Base-by-base conservation (phyloP, 2,797 vertebrate species). In the Numenius phaeopus region DNA sequence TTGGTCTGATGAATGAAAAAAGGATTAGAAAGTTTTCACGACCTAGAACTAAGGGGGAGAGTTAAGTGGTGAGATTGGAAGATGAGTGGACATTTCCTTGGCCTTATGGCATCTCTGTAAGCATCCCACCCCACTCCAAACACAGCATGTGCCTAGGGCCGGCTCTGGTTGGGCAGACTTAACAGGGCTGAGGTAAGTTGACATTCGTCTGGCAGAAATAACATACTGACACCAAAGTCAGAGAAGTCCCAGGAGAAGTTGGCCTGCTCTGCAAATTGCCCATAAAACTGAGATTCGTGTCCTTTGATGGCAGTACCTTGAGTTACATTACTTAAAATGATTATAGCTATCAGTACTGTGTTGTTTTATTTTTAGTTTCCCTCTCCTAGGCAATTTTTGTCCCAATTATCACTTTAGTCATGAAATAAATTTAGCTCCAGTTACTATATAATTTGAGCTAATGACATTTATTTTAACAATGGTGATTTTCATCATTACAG, bases 391-490 rank as follows among this genome's bases (percentile, higher is more conserved):
- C 67, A 95, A 69, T 95, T 96, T 95, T 96, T 49, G 83, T 87
- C 75, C 77, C 88, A 95, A 75, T 96, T 96, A 94, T 94, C 93
- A 62, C 58, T 94, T 91, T 89, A 93, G 83, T 92, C 15, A 83
- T 80, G 83, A 80, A 96, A 90, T 96, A 90, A 95, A 96, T 96
- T 94, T 96, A 96, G 85, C 67, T 94, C 47, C 59, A 75, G 85
- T 96, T 95, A 86, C 82, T 94, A 73, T 78, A 84, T 95, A 95
- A 95, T 93, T 95, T 78, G 67, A 87, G 67, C 61, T 96, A 95
- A 96, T 96, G 83, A 58, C 95, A 94, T 96, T 95, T 97, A 87
- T 93, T 95, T 95, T 83, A 93, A 96, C 89, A 97, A 95, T 94
- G 80, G 77, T 90, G 77, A 87, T 96, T 96, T 94, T 96, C 83